phyloP scores from a whole-genome alignment of 2,113 vertebrate genomes.

The Ammodytes marinus region DNA sequence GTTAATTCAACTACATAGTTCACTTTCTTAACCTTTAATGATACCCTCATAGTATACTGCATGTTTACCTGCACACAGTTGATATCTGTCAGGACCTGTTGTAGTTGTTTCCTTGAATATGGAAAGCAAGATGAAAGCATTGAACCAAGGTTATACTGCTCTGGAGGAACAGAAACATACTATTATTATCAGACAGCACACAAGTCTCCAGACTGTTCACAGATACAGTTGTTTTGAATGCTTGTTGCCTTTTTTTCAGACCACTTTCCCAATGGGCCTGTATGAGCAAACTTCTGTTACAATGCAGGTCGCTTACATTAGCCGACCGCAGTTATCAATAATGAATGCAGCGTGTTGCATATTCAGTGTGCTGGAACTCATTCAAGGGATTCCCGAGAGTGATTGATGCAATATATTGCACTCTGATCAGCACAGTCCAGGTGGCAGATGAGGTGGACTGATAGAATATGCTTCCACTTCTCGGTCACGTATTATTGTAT shows the following conservation, averaged over 20 bases:
- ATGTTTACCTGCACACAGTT: background rate
- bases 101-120: background rate
- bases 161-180: background rate
- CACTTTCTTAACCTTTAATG: background rate
- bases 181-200: constrained; percentile 5
- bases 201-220: constrained; percentile 4
- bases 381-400: constrained; percentile 57
- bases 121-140: constrained; percentile 1
- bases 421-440: constrained; percentile 49
- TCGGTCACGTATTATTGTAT: constrained; percentile 32
- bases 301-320: constrained; percentile 50
- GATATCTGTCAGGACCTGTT: background rate
- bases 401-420: constrained; percentile 63
- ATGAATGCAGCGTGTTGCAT: constrained; percentile 57
- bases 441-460: constrained; percentile 55
- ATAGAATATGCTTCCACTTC: constrained; percentile 45
- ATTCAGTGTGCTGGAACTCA: constrained; percentile 62
- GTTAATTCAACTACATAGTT: background rate
- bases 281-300: constrained; percentile 23
- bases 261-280: background rate
- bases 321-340: constrained; percentile 54
- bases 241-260: constrained; percentile 20
- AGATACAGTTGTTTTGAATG: constrained; percentile 26
- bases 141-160: background rate
- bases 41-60: background rate